Conservation (phyloP, 2,113 vertebrate genomes). For the Potamarius usumacintae region DNA sequence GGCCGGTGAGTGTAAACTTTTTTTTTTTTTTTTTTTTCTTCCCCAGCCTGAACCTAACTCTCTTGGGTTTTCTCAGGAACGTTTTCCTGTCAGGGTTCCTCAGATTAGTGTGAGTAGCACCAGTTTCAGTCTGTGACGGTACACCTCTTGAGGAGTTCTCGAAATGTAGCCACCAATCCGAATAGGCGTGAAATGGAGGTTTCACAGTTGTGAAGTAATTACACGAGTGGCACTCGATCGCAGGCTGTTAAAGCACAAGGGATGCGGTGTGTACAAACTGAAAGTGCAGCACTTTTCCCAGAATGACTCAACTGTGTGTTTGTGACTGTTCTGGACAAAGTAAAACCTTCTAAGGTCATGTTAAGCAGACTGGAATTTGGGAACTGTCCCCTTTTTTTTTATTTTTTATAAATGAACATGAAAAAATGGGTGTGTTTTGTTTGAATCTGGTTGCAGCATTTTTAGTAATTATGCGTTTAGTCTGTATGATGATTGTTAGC, state of each 20-base stretch:
- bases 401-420: too few species aligned
- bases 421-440: too few species aligned
- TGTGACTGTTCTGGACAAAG: background rate
- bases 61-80: background rate
- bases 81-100: background rate
- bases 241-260: background rate
- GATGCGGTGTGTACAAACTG: background rate
- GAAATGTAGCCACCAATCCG: background rate
- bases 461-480: background rate
- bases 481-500: background rate
- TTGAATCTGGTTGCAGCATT: too few species aligned
- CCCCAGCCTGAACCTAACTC: background rate
- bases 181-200: conserved; percentile 15
- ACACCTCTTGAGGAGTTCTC: background rate
- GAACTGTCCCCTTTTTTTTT: too few species aligned
- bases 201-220: conserved; percentile 10
- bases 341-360: background rate
- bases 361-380: background rate
- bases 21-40: background rate
- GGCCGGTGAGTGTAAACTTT: background rate
- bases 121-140: background rate
- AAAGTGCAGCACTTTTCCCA: background rate
- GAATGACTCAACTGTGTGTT: background rate
- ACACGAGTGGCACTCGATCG: background rate
- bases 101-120: background rate